Evolutionary conservation across 92 coral and sea anemone genomes (phyloP), one percentile per base, ranked within the genome.

Genomic region (Parazoanthus atlanticus): DNA sequence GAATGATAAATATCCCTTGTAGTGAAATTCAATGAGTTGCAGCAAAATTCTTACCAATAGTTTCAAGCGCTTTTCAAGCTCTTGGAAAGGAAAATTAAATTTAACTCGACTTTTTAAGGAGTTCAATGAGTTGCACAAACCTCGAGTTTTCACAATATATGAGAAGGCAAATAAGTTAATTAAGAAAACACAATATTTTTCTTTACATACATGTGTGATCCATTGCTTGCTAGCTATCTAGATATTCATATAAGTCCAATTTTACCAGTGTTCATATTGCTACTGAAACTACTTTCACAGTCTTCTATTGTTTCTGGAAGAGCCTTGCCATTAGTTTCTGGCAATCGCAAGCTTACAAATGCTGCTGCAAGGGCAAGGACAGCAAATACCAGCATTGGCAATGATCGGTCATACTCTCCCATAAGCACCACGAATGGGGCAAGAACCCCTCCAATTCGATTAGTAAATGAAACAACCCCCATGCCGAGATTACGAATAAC

Each of bases 401-500:
- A 32, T 46, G 88, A 90, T 58, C 84, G 85, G 83, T 86, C 89
- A 71, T 79, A 78, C 25, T 85, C 88, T 8, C 91, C 96, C 65
- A 94, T 85, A 49, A 93, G 83, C 6, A 94, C 94, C 10, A 86
- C 89, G 43, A 94, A 84, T 29, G 96, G 96, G 21, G 94, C 92
- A 21, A 88, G 70, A n/a, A 94, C 91, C 29, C 94, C 94, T 15
- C 96, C 96, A 49, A 74, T 43, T 30, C 94, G 93, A 69, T 78
- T 79, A 2, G 93, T 86, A 86, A 94, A 85, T 15, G 93, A 89
- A 26, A 80, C 88, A 30, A 89, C 86, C 6, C 93, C 96, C 88
- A 94, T 85, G n/a, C 95, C 96, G 73, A 90, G 76, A 84, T 92
- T 94, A 4, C 96, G 94, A 30, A 94, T 90, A 29, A 92, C 93